phyloP scores from a whole-genome alignment of 2,888 invertebrate species.

The Hypomecis atomaria region DNA sequence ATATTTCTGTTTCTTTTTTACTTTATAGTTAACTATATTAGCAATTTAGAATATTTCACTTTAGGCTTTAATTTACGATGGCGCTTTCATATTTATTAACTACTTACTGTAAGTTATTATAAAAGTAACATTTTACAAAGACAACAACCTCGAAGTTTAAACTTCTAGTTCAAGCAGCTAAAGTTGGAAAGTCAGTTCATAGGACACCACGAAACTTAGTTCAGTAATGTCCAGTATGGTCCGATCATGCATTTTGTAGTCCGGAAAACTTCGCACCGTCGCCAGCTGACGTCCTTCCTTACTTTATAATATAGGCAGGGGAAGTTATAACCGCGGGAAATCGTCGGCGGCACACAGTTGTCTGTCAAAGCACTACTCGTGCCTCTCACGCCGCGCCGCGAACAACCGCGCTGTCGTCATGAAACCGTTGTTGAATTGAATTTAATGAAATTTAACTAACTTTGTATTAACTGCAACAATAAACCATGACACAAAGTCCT shows the following conservation, averaged over 20 bases:
- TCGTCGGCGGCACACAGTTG: constrained; percentile 63
- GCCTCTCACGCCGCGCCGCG: constrained; percentile 21
- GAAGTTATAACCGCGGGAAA: constrained; percentile 74
- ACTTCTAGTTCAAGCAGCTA: background rate
- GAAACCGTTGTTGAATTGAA: constrained; percentile 25
- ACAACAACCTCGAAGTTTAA: constrained; percentile 1
- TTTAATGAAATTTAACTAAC: constrained; percentile 16
- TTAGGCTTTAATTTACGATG: too few species aligned
- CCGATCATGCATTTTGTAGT: constrained; percentile 48
- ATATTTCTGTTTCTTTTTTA: too few species aligned
- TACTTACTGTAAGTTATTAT: background rate
- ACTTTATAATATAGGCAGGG: constrained; percentile 56
- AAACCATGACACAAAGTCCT: constrained; percentile 38
- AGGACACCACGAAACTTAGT: background rate
- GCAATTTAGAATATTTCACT: too few species aligned
- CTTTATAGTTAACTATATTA: too few species aligned
- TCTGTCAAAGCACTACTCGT: constrained; percentile 45
- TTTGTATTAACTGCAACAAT: constrained; percentile 8
- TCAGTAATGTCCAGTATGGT: background rate
- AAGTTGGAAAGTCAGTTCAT: background rate
- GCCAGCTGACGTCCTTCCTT: constrained; percentile 74
- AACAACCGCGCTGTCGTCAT: constrained; percentile 18
- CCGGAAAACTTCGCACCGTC: constrained; percentile 65
- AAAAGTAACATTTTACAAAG: background rate
- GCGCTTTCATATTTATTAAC: too few species aligned